Conservation (phyloP, 2,888 invertebrate species). For the Chouioia cunea region DNA sequence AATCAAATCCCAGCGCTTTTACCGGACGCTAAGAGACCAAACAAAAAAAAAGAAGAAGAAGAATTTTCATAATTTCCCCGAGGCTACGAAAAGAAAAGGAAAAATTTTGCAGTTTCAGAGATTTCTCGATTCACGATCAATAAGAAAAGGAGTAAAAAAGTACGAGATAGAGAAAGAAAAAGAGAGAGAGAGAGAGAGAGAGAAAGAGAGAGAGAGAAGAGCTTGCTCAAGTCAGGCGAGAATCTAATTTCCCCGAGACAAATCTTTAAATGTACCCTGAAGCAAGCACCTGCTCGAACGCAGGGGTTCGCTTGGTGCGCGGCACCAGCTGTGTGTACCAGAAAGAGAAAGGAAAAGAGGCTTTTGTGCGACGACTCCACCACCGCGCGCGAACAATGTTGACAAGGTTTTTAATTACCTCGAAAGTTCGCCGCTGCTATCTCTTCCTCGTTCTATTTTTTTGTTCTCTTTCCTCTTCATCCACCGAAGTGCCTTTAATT, state of each 20-base stretch:
- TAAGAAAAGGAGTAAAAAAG: slow-evolving; percentile 9
- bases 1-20: too few relatives aligned
- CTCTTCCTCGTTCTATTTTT: neutral
- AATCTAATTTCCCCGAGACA: slow-evolving; percentile 66
- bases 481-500: neutral
- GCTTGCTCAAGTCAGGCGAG: slow-evolving; percentile 61
- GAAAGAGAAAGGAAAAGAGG: slow-evolving; percentile 7
- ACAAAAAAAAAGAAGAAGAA: too few relatives aligned
- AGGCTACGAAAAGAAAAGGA: too few relatives aligned
- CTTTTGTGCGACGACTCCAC: slow-evolving; percentile 42
- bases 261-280: slow-evolving; percentile 65
- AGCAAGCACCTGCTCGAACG: slow-evolving; percentile 47
- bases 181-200: neutral
- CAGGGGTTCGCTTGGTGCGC: neutral
- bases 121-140: slow-evolving; percentile 14
- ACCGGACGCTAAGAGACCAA: too few relatives aligned
- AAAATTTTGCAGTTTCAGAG: too few relatives aligned
- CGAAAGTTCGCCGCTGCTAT: slow-evolving; percentile 13
- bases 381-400: slow-evolving; percentile 37
- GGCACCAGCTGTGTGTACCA: neutral
- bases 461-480: neutral
- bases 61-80: too few relatives aligned
- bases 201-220: slow-evolving; percentile 3
- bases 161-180: slow-evolving; percentile 29
- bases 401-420: slow-evolving; percentile 47